Percentiles rank a stretch among this genome's conserved stretches.
Conservation (phyloP, 1,140 invertebrate species). For the Babylonia areolata region DNA sequence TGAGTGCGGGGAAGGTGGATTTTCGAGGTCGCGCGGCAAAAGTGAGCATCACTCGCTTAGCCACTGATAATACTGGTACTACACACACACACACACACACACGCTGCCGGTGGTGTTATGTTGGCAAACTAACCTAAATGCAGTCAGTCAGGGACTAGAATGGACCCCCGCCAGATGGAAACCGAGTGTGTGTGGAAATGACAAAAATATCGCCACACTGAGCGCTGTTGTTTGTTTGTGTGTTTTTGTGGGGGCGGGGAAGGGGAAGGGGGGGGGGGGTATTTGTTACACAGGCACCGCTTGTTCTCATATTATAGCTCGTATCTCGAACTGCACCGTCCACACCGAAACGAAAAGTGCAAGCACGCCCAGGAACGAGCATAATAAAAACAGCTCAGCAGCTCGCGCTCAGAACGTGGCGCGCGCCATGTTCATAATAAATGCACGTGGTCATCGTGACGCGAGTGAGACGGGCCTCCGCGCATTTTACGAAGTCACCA, state of each 20-base stretch:
- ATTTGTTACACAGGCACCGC: slow-evolving; percentile 10
- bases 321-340: slow-evolving; percentile 22
- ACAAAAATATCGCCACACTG: slow-evolving; percentile 23
- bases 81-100: no score
- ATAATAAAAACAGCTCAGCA: slow-evolving; percentile 21
- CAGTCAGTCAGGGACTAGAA: no score
- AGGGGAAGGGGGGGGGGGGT: background rate
- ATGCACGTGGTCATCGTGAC: slow-evolving; percentile 50
- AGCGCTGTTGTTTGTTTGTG: background rate
- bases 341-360: slow-evolving; percentile 6
- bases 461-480: background rate
- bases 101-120: no score
- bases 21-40: no score
- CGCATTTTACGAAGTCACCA: no score
- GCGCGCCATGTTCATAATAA: slow-evolving; percentile 48
- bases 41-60: no score
- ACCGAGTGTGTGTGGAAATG: slow-evolving; percentile 8
- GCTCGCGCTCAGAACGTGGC: slow-evolving; percentile 32
- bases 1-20: no score
- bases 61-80: no score
- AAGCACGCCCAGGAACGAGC: slow-evolving; percentile 29
- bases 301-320: slow-evolving; percentile 9
- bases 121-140: no score
- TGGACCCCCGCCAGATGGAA: background rate
- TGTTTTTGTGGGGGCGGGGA: no score